Evolutionary conservation across 2,797 vertebrate genomes (phyloP).

Genomic region (Gobio occitaniae): DNA sequence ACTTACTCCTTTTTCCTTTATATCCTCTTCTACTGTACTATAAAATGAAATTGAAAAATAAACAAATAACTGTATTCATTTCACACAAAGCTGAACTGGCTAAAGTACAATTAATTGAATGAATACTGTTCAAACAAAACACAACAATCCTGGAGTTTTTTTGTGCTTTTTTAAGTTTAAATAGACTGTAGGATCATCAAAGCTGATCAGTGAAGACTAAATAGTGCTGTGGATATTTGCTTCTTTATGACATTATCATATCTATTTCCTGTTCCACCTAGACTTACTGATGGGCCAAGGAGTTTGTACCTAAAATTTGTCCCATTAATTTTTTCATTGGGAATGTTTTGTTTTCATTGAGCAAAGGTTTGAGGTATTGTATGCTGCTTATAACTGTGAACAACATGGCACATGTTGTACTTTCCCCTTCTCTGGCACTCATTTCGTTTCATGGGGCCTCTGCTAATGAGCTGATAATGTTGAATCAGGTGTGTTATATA

Average conservation of each 20-base stretch:
- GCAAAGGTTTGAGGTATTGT: background rate
- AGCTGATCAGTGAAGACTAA: background rate
- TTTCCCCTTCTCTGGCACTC: background rate
- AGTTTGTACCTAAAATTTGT: background rate
- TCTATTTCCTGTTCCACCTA: background rate
- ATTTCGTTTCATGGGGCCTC: background rate
- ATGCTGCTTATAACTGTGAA: background rate
- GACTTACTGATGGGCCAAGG: background rate
- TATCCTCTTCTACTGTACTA: background rate
- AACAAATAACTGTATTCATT: background rate
- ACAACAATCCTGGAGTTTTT: no score
- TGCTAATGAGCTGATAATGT: slow-evolving; percentile 26
- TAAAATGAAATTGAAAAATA: background rate
- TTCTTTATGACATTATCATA: background rate
- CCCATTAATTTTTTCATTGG: background rate
- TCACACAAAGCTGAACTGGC: background rate
- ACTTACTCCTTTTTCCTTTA: background rate
- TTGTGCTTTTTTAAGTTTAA: no score
- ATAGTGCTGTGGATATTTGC: background rate
- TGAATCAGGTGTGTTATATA: slow-evolving; percentile 20
- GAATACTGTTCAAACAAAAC: background rate
- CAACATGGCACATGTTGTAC: background rate
- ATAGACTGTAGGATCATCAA: background rate
- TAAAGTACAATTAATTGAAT: background rate
- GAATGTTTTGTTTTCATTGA: no score